phyloP scores from a whole-genome alignment of 2,113 vertebrate genomes.

The Ciconia maguari region DNA sequence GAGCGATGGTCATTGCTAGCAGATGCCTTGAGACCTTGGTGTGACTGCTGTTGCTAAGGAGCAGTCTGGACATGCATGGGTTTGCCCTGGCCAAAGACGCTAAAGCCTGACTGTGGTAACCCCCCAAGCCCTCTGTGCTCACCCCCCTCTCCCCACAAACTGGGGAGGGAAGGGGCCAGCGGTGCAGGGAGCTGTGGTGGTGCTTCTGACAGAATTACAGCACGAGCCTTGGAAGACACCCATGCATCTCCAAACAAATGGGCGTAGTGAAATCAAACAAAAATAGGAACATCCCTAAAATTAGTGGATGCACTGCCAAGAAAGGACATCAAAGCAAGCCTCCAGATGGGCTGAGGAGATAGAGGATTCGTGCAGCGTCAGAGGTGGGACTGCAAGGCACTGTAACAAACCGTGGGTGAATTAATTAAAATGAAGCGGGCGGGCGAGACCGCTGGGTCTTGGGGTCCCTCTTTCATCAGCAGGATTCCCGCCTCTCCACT shows the following conservation, averaged over 20 bases:
- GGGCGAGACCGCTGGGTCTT: accelerated
- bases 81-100: not conserved
- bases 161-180: not conserved
- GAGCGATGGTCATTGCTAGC: not conserved
- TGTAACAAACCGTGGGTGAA: not conserved
- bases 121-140: not conserved
- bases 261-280: not conserved
- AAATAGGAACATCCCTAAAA: conserved; percentile 23
- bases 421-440: not conserved
- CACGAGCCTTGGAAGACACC: not conserved
- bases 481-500: not conserved
- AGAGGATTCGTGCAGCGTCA: not conserved
- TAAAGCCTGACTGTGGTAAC: not conserved
- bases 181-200: not conserved
- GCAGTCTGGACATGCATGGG: not conserved
- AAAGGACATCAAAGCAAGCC: conserved; percentile 45
- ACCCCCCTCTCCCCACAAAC: not conserved
- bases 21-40: not conserved
- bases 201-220: not conserved
- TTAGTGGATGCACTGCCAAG: not conserved
- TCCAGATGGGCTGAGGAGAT: conserved; percentile 45
- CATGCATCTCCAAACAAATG: not conserved
- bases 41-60: not conserved
- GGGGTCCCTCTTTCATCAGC: not conserved
- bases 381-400: not conserved